phyloP scores from a whole-genome alignment of 2,888 invertebrate genomes.

The Phrixothrix hirtus region DNA sequence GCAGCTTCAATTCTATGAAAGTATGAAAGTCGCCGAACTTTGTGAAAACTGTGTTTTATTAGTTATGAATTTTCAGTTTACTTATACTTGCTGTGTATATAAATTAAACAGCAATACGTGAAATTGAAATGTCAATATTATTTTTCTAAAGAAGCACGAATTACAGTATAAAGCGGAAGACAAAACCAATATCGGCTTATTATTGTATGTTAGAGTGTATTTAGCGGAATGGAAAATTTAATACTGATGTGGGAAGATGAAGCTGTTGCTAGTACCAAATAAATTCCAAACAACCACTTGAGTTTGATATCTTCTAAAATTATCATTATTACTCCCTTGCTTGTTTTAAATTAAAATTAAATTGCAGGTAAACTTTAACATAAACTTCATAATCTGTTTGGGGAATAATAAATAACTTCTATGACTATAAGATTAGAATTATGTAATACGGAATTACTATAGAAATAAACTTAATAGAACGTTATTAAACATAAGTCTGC shows the following conservation, averaged over 20 bases:
- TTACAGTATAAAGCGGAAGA: too few relatives aligned
- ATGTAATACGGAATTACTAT: too few relatives aligned
- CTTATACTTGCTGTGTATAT: too few relatives aligned
- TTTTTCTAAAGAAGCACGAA: too few relatives aligned
- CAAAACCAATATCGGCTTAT: neutral
- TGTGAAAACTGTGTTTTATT: conserved; percentile 15
- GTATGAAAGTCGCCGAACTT: conserved; percentile 16
- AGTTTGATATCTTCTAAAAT: neutral
- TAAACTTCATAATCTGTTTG: too few relatives aligned
- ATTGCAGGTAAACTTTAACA: too few relatives aligned
- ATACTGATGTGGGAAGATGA: neutral
- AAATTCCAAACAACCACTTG: neutral
- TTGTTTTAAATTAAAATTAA: neutral
- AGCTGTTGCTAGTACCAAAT: neutral
- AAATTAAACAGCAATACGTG: too few relatives aligned
- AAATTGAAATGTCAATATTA: too few relatives aligned
- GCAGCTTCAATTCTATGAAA: conserved; percentile 11
- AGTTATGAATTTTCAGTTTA: conserved; percentile 20
- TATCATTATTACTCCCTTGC: neutral
- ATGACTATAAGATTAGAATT: too few relatives aligned
- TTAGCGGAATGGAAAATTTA: neutral
- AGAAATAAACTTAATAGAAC: too few relatives aligned
- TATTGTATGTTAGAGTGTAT: neutral
- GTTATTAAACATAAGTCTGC: too few relatives aligned
- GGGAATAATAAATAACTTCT: too few relatives aligned